These are phyloP conservation scores for Edolisoma coerulescens DNA, from an alignment of 2,113 vertebrate species.

Conservation along the genomic window DNA sequence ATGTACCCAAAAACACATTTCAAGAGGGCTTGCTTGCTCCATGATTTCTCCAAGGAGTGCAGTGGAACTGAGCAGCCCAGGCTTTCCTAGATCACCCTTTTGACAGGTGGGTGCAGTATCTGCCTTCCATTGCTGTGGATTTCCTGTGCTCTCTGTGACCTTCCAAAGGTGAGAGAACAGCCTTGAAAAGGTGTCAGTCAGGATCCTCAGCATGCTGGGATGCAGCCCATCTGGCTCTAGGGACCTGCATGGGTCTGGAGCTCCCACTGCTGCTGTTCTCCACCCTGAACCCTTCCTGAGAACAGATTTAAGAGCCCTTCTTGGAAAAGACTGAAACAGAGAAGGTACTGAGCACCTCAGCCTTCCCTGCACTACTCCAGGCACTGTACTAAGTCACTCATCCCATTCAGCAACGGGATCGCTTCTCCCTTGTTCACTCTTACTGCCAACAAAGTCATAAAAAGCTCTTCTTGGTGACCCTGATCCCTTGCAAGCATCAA, in stretches of 20 bases:
- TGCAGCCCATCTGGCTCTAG: background rate
- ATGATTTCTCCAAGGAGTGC: background rate
- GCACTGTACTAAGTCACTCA: background rate
- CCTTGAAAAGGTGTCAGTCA: background rate
- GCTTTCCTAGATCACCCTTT: background rate
- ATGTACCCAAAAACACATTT: fast-evolving
- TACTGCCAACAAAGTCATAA: background rate
- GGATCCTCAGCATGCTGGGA: background rate
- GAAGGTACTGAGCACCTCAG: background rate
- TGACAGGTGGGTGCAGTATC: background rate
- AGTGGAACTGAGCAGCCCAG: background rate
- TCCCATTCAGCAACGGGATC: background rate
- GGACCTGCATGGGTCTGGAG: background rate
- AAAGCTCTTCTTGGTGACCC: background rate
- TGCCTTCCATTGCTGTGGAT: background rate
- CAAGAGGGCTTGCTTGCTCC: background rate
- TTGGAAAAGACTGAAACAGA: background rate
- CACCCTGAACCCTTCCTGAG: background rate
- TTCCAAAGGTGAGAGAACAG: background rate
- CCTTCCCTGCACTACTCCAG: background rate
- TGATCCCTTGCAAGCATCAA: background rate
- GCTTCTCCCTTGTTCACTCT: background rate
- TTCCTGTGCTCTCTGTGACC: background rate
- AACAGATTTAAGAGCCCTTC: background rate
- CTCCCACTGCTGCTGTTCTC: background rate